Conservation (phyloP, 2,113 vertebrate genomes). For the human region GRCh38 chr9:128517501-128518000, state of each 20-base stretch:
- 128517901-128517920: neutral
- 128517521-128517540: neutral
- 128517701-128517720: neutral
- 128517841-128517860: neutral
- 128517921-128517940: neutral
- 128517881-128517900: neutral
- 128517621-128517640: neutral
- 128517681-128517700: neutral
- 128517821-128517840: neutral
- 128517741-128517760: neutral
- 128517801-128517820: neutral
- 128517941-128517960: neutral
- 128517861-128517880: neutral
- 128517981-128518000: neutral
- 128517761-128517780: neutral
- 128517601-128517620: neutral
- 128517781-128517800: neutral
- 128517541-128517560: neutral
- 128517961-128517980: neutral
- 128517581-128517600: neutral
- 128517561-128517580: neutral
- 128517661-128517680: neutral
- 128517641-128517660: neutral
- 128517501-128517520: neutral
- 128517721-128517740: neutral